Percentiles rank a stretch among this genome's conserved stretches.
Conservation (phyloP, 1,140 invertebrate species). For the Mylabris phalerata region DNA sequence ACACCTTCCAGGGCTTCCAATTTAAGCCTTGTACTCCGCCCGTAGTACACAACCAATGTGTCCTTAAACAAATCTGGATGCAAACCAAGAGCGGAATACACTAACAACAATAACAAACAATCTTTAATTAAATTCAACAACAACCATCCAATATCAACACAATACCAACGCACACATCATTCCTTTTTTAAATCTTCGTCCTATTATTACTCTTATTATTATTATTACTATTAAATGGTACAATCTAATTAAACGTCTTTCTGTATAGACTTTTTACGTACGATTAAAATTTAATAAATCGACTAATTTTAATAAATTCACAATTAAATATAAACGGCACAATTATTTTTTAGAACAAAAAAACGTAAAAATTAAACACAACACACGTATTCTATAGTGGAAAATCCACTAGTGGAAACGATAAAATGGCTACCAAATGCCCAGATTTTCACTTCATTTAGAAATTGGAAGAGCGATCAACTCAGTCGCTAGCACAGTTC, state of each 20-base stretch:
- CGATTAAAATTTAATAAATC: too few species aligned
- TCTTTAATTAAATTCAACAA: too few species aligned
- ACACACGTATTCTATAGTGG: neutral
- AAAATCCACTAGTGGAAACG: slow-evolving; percentile 22
- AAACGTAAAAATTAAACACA: slow-evolving; percentile 11
- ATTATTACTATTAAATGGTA: too few species aligned
- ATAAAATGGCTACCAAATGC: slow-evolving; percentile 37
- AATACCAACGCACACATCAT: slow-evolving; percentile 23
- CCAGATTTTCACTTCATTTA: slow-evolving; percentile 37
- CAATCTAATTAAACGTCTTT: too few species aligned
- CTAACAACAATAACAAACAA: too few species aligned
- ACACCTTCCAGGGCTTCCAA: slow-evolving; percentile 57
- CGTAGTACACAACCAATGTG: slow-evolving; percentile 33
- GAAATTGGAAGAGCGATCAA: slow-evolving; percentile 5
- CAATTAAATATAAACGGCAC: slow-evolving; percentile 1
- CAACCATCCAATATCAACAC: slow-evolving; percentile 25
- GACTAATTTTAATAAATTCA: neutral
- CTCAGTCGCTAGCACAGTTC: slow-evolving; percentile 2
- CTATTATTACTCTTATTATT: too few species aligned
- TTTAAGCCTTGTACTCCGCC: slow-evolving; percentile 31
- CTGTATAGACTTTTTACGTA: too few species aligned
- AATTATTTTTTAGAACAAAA: slow-evolving; percentile 15
- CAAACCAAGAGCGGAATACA: too few species aligned
- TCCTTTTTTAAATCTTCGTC: slow-evolving; percentile 9
- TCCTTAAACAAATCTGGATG: slow-evolving; percentile 34